These are phyloP conservation scores for Tipula unca DNA, from an alignment of 2,888 invertebrate species.

Conservation along the genomic window DNA sequence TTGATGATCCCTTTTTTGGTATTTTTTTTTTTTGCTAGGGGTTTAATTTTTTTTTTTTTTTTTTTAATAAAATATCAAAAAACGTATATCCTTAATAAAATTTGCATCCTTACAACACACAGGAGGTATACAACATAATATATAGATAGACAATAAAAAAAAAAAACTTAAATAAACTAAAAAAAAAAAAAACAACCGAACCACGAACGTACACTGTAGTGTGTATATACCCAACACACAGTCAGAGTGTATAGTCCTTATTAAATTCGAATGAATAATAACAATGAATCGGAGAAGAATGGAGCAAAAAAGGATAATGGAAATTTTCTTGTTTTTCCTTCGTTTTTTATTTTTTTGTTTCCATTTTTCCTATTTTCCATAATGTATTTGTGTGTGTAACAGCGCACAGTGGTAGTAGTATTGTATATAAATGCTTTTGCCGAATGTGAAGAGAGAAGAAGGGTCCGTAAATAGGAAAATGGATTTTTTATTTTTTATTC, in stretches of 20 bases:
- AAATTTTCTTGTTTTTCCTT: background rate
- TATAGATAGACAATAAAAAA: background rate
- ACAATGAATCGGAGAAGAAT: background rate
- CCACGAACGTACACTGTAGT: background rate
- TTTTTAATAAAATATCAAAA: background rate
- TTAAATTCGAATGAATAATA: slow-evolving; percentile 14
- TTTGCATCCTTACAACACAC: background rate
- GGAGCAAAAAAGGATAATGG: background rate
- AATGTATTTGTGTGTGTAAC: slow-evolving; percentile 2
- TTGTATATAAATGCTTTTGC: background rate
- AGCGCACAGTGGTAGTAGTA: background rate
- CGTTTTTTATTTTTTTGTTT: too few species aligned
- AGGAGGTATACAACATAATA: background rate
- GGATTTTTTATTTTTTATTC: background rate
- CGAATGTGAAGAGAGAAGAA: background rate
- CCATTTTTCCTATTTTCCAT: background rate
- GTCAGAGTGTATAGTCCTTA: background rate
- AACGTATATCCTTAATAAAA: background rate
- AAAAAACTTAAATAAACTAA: background rate
- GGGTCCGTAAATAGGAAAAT: too few species aligned
- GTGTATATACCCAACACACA: background rate
- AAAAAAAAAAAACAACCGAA: background rate
- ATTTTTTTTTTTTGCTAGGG: background rate
- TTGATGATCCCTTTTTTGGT: background rate
- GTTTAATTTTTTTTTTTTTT: background rate